Evolutionary conservation across 2,888 invertebrate species (phyloP).

Genomic region (Lasioglossum pauxillum): DNA sequence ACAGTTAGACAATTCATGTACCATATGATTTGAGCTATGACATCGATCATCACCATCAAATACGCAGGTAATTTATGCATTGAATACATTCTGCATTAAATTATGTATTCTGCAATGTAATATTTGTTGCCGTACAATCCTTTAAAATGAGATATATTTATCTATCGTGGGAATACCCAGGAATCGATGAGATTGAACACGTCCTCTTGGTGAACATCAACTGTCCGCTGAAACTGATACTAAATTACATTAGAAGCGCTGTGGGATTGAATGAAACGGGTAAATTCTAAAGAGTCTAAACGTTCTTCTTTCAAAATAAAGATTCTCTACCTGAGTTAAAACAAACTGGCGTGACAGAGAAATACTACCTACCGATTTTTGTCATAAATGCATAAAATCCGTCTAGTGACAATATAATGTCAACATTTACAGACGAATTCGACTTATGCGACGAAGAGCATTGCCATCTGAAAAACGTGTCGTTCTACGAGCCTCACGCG

Average conservation of each 20-base stretch:
- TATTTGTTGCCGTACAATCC: not conserved
- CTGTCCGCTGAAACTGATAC: slow-evolving; percentile 81
- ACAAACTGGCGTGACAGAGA: no score
- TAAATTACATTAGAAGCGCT: slow-evolving; percentile 79
- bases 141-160: not conserved
- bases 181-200: slow-evolving; percentile 60
- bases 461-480: slow-evolving; percentile 72
- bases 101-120: not conserved
- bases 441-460: slow-evolving; percentile 78
- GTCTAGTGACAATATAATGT: not conserved
- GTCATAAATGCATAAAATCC: not conserved
- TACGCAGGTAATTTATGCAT: slow-evolving; percentile 51
- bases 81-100: not conserved
- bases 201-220: slow-evolving; percentile 82
- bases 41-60: slow-evolving; percentile 54
- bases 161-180: not conserved
- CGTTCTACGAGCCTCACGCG: slow-evolving; percentile 61
- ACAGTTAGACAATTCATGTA: not conserved
- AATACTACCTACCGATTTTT: no score
- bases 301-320: no score
- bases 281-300: slow-evolving; percentile 23
- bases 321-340: no score
- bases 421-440: slow-evolving; percentile 72
- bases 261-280: slow-evolving; percentile 65
- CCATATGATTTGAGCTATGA: slow-evolving; percentile 20